A percentile compares a stretch with the other conserved stretches of the same genome.
These are phyloP conservation scores for Hoplodrina blanda DNA, from an alignment of 2,888 invertebrate species.

Conservation along the genomic window DNA sequence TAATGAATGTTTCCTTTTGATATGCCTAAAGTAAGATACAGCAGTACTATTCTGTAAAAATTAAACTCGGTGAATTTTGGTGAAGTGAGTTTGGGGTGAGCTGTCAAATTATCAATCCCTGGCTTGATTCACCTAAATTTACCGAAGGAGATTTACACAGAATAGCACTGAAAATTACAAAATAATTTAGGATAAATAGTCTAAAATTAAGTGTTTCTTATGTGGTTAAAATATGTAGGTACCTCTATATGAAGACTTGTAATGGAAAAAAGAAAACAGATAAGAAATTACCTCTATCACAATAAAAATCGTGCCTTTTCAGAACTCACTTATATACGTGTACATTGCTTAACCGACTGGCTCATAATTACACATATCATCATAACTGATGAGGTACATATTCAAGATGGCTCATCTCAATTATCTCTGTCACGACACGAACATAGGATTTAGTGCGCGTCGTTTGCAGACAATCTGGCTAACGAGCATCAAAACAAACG, in stretches of 20 bases:
- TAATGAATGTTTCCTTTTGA: neutral
- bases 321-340: conserved; percentile 10
- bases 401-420: conserved; percentile 61
- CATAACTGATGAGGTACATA: conserved; percentile 59
- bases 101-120: too few species aligned
- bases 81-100: too few species aligned
- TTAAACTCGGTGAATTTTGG: too few species aligned
- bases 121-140: too few species aligned
- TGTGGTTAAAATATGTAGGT: too few species aligned
- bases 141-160: too few species aligned
- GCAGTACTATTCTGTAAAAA: neutral
- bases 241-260: too few species aligned
- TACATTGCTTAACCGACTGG: conserved; percentile 39
- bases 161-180: too few species aligned
- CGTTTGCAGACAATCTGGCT: conserved; percentile 55
- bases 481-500: conserved; percentile 57
- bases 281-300: conserved; percentile 5
- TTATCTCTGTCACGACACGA: conserved; percentile 67
- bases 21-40: neutral
- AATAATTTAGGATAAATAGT: too few species aligned
- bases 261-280: neutral
- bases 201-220: too few species aligned
- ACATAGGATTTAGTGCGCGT: conserved; percentile 52
- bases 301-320: conserved; percentile 11
- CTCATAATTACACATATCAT: conserved; percentile 54